phyloP scores from a whole-genome alignment of 1,140 invertebrate genomes.

The Euwallacea similis region DNA sequence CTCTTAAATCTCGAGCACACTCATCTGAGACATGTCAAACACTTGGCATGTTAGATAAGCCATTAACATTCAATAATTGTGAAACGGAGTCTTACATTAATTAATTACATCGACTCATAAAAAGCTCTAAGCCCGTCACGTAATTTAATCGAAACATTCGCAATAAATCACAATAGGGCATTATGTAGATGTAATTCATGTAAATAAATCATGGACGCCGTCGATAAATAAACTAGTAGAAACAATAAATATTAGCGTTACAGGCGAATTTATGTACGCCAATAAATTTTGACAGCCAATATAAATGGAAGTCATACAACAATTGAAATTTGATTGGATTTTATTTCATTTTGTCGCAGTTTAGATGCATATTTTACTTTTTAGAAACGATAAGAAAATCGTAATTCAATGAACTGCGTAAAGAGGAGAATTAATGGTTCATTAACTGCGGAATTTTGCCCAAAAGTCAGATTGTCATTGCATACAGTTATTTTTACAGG shows the following conservation, averaged over 20 bases:
- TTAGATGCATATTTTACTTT: too few species aligned
- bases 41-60: too few species aligned
- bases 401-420: too few species aligned
- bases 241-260: conserved; percentile 37
- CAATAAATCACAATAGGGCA: conserved; percentile 36
- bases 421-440: too few species aligned
- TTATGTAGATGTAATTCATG: conserved; percentile 38
- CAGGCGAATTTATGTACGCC: conserved; percentile 35
- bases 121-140: conserved; percentile 19
- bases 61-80: too few species aligned
- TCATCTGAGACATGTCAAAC: too few species aligned
- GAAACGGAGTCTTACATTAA: conserved; percentile 21
- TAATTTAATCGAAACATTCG: conserved; percentile 24
- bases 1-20: too few species aligned
- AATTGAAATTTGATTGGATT: conserved; percentile 20
- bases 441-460: too few species aligned
- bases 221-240: conserved; percentile 38
- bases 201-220: conserved; percentile 34
- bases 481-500: too few species aligned
- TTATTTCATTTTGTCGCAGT: background rate
- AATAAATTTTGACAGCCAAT: conserved; percentile 35
- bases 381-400: too few species aligned
- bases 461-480: too few species aligned
- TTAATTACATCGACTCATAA: conserved; percentile 11
- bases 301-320: conserved; percentile 27